A percentile compares a stretch with the other conserved stretches of the same genome.
phyloP scores from a whole-genome alignment of 2,888 invertebrate species.

The Epirrhoe tristata region DNA sequence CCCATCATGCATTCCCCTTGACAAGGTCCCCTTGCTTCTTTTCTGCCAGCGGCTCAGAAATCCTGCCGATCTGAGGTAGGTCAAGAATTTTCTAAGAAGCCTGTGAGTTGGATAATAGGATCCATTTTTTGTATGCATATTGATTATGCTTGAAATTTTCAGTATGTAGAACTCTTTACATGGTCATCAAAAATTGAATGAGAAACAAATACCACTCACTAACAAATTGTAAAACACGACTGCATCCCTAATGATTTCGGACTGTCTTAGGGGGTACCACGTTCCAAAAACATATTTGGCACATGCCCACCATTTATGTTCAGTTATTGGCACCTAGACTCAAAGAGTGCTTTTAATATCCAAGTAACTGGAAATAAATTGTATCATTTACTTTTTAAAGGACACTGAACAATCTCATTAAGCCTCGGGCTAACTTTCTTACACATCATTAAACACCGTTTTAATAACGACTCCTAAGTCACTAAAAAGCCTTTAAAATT shows the following conservation, averaged over 20 bases:
- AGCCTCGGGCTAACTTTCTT: neutral
- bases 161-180: too few species aligned
- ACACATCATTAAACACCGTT: neutral
- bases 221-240: too few species aligned
- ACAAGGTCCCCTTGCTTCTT: slow-evolving; percentile 34
- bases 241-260: too few species aligned
- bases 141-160: too few species aligned
- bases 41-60: slow-evolving; percentile 40
- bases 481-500: neutral
- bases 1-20: slow-evolving; percentile 74
- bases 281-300: too few species aligned
- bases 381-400: neutral
- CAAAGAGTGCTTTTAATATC: neutral
- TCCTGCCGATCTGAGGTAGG: slow-evolving; percentile 32
- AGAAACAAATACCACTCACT: too few species aligned
- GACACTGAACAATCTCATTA: neutral
- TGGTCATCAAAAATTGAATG: too few species aligned
- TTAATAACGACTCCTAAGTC: neutral
- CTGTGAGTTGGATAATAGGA: too few species aligned
- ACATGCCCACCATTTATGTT: neutral
- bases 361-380: neutral
- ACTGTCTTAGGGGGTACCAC: too few species aligned
- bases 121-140: too few species aligned
- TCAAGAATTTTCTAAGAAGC: neutral
- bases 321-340: neutral